Evolutionary conservation across 1,140 invertebrate genomes (phyloP), one percentile per base, ranked within the genome.

Genomic region (Schmidtea mediterranea): DNA sequence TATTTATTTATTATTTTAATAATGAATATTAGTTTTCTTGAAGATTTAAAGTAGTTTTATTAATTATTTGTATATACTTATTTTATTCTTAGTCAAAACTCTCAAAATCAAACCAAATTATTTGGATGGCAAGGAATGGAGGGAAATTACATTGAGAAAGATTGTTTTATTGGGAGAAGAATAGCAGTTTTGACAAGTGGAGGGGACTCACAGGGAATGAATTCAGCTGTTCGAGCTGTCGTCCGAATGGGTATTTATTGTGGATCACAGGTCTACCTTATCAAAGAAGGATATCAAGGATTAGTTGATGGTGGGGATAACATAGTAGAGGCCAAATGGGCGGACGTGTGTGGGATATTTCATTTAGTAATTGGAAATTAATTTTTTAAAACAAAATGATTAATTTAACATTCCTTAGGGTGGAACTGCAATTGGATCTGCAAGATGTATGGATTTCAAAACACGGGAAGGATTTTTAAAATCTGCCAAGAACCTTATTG

Each of bases 231-330:
- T 3, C 72, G 92, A 52, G 87, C 90, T 48, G 84, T 90, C 6
- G 87, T 97, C 6, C 74, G 92, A 54, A 95, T 95, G 81, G 87
- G 84, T 43, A 79, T 94, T 54, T 92, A 89, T 65, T 67, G 90
- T 41, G 86, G 87, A 19, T 86, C 82, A 60, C 83, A 82, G 68
- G 84, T 94, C 0, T 97, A 79, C 63, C 90, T 95, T 61, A 95
- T 98, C 54, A 77, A 77, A 57, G 90, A 97, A 72, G 90, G 90
- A 43, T 98, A 97, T 59, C 86, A 95, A 70, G 90, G 89, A 23
- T 92, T 98, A 87, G 86, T 98, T 3, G 87, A 98, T 71, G 92
- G 92, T 13, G 86, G 80, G 37, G 76, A 81, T 19, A 74, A 89
- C 59, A 97, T 98, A 58, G 74, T 77, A 43, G 84, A 94, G 67